Evolutionary conservation across 2,888 invertebrate species (phyloP), one percentile per base, ranked within the genome.

Genomic region (Sarcophaga carnaria): DNA sequence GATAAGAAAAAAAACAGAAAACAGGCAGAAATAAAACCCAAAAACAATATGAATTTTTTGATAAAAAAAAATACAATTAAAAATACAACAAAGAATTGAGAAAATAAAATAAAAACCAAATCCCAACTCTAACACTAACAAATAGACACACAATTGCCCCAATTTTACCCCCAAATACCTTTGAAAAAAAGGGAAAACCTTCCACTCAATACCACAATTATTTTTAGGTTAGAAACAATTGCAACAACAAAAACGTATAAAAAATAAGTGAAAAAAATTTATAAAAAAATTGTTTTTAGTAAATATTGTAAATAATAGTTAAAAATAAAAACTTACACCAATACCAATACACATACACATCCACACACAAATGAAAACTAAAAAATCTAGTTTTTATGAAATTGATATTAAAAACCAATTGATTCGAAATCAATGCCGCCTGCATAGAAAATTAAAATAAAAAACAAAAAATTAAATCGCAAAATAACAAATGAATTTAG

Each of bases 221-320:
- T 74, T 86, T 86, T 37, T 86, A 86, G 86, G 77, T 14, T 86
- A 86, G 86, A 47, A 20, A 82, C 45, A 80, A 84, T 67, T 62
- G 17, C 59, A 66, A 83, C 70, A 4, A 60, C 45, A 27, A 54
- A 70, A 37, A 1, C n/a, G 3, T 2, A 25, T 54, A 17, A 75
- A 54, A 12, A 62, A 66, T 37, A 54, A 59, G 49, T 49, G 27
- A 76, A 4, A 25, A 66, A 8, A 67, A 8, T 37, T 45, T 37
- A 37, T 17, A 62, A 14, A 49, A 14, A 12, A 67, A 63, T 77
- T 47, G 22, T 25, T 71, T 49, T 49, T 80, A 84, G 84, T 22
- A 76, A 72, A 80, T 70, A 80, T 25, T 80, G 80, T 84, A 84
- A 64, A 84, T 84, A 84, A 66, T 80, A 75, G 80, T 49, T 71